Evolutionary conservation across 2,888 invertebrate species (phyloP), one percentile per base, ranked within the genome.

Genomic region (Pandemis heparana): DNA sequence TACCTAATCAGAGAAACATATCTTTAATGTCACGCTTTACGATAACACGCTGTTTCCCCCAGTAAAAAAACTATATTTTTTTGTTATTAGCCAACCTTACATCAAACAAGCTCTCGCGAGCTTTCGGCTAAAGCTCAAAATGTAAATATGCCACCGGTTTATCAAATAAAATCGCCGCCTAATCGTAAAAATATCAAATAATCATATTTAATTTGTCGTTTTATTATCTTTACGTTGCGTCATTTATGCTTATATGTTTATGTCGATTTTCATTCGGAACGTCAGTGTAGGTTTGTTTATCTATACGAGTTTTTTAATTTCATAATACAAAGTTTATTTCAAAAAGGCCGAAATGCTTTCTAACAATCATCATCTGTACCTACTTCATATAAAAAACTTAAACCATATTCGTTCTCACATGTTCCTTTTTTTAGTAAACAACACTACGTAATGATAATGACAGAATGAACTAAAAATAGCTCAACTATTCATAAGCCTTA

Each of bases 111-210:
- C 61, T 69, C 69, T 51, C 61, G 61, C 32, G 39, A 66, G 46
- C 63, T 63, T 63, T 63, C 63, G 32, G 7, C n/a, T 46, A 0
- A 53, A 69, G 39, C 23, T 16, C 14, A 23, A 10, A 56, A 72
- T 56, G 66, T 67, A 62, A 72, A 62, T 51, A 67, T 12, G 62
- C 72, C 62, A 56, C 66, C 61, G 56, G 62, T 72, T 63, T 66
- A 60, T 63, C 23, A 8, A 63, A 68, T 68, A 32, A 68, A 72
- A 68, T 18, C 56, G 14, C 62, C 67, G 64, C 6, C 12, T 18
- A 18, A 39, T 59, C 70, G 56, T 72, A 68, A 72, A 72, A 67
- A 56, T 67, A 72, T 68, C 62, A 46, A 56, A 62, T 63, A 62
- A 63, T 56, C 32, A 46, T 14, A 46, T 63, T 63, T 72, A 72